phyloP scores from a whole-genome alignment of 2,797 vertebrate species.

The Eptatretus atami region DNA sequence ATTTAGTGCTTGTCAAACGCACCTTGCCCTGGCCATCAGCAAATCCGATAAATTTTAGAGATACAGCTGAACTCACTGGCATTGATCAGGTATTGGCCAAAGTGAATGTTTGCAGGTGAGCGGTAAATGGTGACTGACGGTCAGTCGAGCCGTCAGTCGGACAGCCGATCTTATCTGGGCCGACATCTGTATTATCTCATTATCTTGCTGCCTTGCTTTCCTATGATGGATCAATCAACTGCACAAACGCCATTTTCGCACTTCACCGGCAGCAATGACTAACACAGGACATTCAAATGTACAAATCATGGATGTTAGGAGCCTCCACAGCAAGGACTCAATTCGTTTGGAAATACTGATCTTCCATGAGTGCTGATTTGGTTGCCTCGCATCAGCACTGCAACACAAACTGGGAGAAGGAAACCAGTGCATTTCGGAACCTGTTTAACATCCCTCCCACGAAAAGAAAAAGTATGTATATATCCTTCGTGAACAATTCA shows the following conservation, averaged over 20 bases:
- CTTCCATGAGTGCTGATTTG: conserved; percentile 93
- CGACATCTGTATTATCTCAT: conserved; percentile 96
- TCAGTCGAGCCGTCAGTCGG: conserved; percentile 81
- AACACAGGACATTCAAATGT: neutral
- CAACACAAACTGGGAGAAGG: conserved; percentile 11
- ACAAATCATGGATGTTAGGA: neutral
- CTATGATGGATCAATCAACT: conserved; percentile 96
- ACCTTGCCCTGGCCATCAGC: no score
- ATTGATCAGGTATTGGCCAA: conserved; percentile 91
- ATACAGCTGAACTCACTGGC: conserved; percentile 26
- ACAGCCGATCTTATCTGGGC: conserved; percentile 87
- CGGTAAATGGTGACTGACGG: conserved; percentile 92
- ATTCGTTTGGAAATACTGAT: conserved; percentile 99
- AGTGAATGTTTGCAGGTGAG: conserved; percentile 85
- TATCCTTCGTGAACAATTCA: no score
- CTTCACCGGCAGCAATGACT: conserved; percentile 4
- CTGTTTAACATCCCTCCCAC: no score
- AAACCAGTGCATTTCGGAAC: neutral
- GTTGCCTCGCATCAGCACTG: conserved; percentile 70
- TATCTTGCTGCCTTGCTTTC: conserved; percentile 94
- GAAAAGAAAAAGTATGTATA: no score
- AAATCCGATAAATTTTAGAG: no score
- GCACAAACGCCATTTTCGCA: conserved; percentile 16
- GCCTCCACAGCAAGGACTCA: conserved; percentile 20
- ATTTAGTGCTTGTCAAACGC: no score